A percentile compares a stretch with the other conserved stretches of the same genome.
These are phyloP conservation scores for Gallinago stenura DNA, from an alignment of 2,797 vertebrate genomes.

Conservation along the genomic window DNA sequence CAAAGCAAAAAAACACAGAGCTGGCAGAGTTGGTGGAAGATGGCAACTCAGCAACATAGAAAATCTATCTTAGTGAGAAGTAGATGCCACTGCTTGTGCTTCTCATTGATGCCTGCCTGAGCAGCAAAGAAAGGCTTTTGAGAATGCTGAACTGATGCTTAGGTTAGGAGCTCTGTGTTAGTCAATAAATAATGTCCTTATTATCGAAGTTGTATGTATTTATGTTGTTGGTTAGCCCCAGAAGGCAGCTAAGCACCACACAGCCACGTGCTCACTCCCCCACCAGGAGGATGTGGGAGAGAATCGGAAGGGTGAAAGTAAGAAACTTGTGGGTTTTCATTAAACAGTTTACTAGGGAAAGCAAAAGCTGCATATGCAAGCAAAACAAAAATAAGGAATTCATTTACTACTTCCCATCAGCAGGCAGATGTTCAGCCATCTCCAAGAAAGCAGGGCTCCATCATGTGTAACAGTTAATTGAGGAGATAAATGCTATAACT, in stretches of 20 bases:
- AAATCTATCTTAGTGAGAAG: background rate
- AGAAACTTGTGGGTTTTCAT: background rate
- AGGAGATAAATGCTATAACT: background rate
- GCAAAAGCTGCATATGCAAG: rapidly evolving
- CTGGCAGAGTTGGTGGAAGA: background rate
- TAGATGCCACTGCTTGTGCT: background rate
- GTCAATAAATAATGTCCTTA: background rate
- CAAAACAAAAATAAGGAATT: background rate
- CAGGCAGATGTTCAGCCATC: background rate
- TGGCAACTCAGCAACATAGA: background rate
- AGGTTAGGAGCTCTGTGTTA: background rate
- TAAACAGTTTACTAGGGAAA: background rate
- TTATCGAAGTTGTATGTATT: background rate
- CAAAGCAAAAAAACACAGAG: background rate
- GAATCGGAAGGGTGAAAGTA: rapidly evolving
- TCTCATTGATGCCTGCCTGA: background rate
- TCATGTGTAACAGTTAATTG: rapidly evolving
- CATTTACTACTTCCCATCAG: background rate
- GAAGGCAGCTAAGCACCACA: background rate
- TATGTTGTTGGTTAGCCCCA: background rate
- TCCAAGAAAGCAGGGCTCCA: background rate
- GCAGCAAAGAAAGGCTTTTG: background rate
- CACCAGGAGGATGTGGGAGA: background rate
- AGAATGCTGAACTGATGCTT: background rate
- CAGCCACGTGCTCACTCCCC: background rate